Conservation (phyloP, 2,888 invertebrate genomes). For the Agelastica alni region DNA sequence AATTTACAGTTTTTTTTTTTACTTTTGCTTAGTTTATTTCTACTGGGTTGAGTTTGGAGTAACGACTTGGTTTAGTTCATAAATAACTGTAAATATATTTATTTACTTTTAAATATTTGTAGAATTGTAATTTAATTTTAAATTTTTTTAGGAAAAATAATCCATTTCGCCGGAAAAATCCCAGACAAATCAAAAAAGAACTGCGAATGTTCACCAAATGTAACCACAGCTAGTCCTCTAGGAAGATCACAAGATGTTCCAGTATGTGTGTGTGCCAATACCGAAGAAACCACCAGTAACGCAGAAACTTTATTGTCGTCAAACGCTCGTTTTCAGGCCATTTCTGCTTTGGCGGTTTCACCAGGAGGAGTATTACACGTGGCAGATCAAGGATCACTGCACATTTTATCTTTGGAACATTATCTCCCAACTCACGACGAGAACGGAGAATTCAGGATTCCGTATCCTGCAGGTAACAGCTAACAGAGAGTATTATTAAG, state of each 20-base stretch:
- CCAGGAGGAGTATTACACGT: conserved; percentile 96
- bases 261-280: conserved; percentile 27
- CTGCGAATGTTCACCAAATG: conserved; percentile 65
- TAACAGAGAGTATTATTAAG: too few species aligned
- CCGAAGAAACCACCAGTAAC: conserved; percentile 70
- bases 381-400: conserved; percentile 90
- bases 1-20: too few species aligned
- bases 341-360: conserved; percentile 89
- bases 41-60: too few species aligned
- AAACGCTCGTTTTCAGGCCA: conserved; percentile 81
- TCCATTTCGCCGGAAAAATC: conserved; percentile 89
- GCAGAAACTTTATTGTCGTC: conserved; percentile 86
- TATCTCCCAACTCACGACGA: conserved; percentile 86
- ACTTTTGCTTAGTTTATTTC: too few species aligned
- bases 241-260: conserved; percentile 46
- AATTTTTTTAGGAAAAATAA: conserved; percentile 64
- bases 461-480: conserved; percentile 84
- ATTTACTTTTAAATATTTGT: too few species aligned
- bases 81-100: too few species aligned
- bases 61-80: too few species aligned
- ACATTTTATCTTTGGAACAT: conserved; percentile 83
- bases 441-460: conserved; percentile 90
- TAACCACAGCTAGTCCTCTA: conserved; percentile 59
- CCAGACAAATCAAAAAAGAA: conserved; percentile 61
- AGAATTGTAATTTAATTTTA: too few species aligned